phyloP scores from a whole-genome alignment of 2,797 vertebrate genomes.

The Florisuga fusca region DNA sequence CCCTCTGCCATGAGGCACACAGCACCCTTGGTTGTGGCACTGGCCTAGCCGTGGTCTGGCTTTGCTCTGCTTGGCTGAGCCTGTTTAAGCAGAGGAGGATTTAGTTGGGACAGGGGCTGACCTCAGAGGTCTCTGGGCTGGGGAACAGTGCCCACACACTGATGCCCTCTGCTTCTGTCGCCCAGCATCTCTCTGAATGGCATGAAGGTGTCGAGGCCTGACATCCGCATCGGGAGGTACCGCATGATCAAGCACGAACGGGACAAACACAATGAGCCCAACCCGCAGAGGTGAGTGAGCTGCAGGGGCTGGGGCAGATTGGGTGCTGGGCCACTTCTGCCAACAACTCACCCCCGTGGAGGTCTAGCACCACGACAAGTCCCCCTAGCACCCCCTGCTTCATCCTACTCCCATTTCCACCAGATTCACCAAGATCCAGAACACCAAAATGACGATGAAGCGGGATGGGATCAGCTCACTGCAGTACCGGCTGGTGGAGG shows the following conservation, averaged over 20 bases:
- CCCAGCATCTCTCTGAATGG: conserved; percentile 94
- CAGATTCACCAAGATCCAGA: conserved; percentile 99
- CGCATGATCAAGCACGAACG: conserved; percentile 99
- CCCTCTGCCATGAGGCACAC: rapidly evolving
- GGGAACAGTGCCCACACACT: neutral
- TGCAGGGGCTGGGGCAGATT: rapidly evolving
- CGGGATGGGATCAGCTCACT: conserved; percentile 95
- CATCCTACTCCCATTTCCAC: conserved; percentile 42
- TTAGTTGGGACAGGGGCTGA: neutral
- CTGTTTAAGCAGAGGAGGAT: neutral
- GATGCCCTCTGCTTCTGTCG: neutral
- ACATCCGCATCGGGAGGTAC: conserved; percentile 95
- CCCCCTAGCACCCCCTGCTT: rapidly evolving
- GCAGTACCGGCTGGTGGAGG: conserved; percentile 90
- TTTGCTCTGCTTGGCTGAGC: neutral
- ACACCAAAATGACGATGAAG: conserved; percentile 98
- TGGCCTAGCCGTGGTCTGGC: neutral
- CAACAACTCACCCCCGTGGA: neutral
- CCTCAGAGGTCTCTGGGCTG: neutral
- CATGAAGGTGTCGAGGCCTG: conserved; percentile 98
- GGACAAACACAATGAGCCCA: conserved; percentile 99
- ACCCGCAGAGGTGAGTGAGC: conserved; percentile 97
- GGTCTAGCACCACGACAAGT: neutral
- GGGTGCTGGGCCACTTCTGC: rapidly evolving
- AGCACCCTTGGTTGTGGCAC: rapidly evolving